Evolutionary conservation across 92 coral and sea anemone species (phyloP).

Genomic region (Porites cylindrica): DNA sequence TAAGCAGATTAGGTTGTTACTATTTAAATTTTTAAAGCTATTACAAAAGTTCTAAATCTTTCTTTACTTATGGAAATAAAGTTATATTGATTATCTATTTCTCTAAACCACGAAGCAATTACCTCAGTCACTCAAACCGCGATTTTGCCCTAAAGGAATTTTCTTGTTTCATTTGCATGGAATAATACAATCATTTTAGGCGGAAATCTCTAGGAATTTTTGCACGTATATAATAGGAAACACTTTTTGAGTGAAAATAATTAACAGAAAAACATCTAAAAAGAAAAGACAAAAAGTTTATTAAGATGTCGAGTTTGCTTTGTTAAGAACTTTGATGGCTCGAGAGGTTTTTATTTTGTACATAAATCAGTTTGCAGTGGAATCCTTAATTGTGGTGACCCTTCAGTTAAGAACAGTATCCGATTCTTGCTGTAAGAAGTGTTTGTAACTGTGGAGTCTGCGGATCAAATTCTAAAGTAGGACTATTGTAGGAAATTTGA

Average conservation of each 20-base stretch:
- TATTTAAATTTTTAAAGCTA: too few species aligned
- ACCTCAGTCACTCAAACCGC: background rate
- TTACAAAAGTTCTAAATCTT: too few species aligned
- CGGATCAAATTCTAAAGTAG: background rate
- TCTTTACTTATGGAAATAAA: too few species aligned
- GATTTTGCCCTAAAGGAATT: background rate
- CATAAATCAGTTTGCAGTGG: too few species aligned
- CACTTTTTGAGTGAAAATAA: background rate
- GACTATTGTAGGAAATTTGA: background rate
- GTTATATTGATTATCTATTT: background rate
- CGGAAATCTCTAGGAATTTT: too few species aligned
- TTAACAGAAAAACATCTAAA: too few species aligned
- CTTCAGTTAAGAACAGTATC: background rate
- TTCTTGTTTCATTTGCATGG: background rate
- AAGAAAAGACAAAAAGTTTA: too few species aligned
- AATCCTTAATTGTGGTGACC: background rate
- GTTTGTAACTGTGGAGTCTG: background rate
- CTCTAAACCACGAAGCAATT: background rate
- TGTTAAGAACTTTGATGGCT: too few species aligned
- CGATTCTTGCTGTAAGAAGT: background rate
- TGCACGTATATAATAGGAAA: background rate
- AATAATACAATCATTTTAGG: background rate
- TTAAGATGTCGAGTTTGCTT: too few species aligned
- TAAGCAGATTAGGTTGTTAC: background rate
- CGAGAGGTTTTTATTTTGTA: too few species aligned